Base-by-base conservation (phyloP, 2,113 vertebrate species). In the Chroicocephalus ridibundus region DNA sequence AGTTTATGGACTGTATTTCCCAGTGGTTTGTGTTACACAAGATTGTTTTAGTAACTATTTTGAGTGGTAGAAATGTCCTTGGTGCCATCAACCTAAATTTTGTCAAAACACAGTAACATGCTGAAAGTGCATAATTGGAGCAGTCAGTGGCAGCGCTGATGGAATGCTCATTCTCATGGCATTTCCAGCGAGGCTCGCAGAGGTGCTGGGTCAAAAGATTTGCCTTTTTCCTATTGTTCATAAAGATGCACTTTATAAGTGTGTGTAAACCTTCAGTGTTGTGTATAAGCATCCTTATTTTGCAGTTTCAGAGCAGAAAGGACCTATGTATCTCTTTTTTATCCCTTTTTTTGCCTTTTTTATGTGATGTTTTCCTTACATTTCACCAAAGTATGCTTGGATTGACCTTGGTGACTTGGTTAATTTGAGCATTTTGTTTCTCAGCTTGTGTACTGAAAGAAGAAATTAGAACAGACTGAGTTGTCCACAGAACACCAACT, bases 41-140 rank as follows among this genome's bases (percentile, higher is more conserved):
- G 70, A 62, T 85, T 61, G 77, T 92, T 93, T 94, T 61, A 68
- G 74, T 76, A 89, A 79, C 72, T 75, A 8, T 87, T 95, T 61
- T 86, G 64, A 64, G 32, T 61, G 40, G 81, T 93, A 90, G 87
- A 81, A 92, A 93, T 42, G 69, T 90, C 87, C 88, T 87, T 94
- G 79, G 55, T 83, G 85, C 85, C 52, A 47, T 94, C 90, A 74
- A 44, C 55, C 90, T 81, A 26, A 85, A 88, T 90, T 90, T 93
- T 85, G 44, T 91, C 86, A 86, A 76, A 83, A 60, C 31, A 44
- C 22, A 57, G 71, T 46, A 94, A 72, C 47, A 49, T 78, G 79
- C 68, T 75, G 79, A 60, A 94, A 90, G 52, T 71, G 76, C 44
- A 40, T 83, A 74, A 81, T 76, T 71, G 27, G 55, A 86, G 27